Evolutionary conservation across 2,888 invertebrate species (phyloP), one percentile per base, ranked within the genome.

Genomic region (Limnephilus marmoratus): DNA sequence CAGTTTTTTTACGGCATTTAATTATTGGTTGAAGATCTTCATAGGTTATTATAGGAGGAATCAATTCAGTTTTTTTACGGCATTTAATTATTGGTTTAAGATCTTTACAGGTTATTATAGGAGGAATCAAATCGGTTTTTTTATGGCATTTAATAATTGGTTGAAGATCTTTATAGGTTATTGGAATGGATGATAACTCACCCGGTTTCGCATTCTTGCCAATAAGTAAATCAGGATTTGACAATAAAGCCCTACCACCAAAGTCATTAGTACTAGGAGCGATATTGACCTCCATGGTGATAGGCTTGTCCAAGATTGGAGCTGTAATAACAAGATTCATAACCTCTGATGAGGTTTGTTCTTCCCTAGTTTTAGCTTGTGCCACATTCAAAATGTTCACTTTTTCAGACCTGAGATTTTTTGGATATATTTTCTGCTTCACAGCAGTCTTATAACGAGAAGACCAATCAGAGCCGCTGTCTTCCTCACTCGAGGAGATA

Each of bases 381-480:
- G 37, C 7, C 83, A 83, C 18, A 37, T 31, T 83, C 37, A 37
- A 68, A 68, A 9, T n/a, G 24, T 24, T 24, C 24, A 24, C 24
- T 68, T 68, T 68, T 68, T 68, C 68, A 24, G 68, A 68, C 9
- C 68, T 68, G 24, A 68, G 68, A 68, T 68, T 68, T 68, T 24
- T 68, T 68, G 24, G 68, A 68, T 68, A 68, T 24, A 68, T 18
- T 41, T 34, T 24, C 83, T 3, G 34, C 83, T 83, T 83, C 24
- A 15, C 24, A 83, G 37, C 11, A 11, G 9, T 83, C 24, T 83
- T 83, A n/a, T 83, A 83, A 37, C 37, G 13, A 37, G 41, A 37
- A 45, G 85, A 86, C 85, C 85, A 86, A 41, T 86, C 85, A 13
- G 85, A 86, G 45, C n/a, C 85, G n/a, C 85, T 49, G 29, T 86